Evolutionary conservation across 2,113 vertebrate genomes (phyloP).

Genomic region (Sinocyclocheilus anophthalmus): DNA sequence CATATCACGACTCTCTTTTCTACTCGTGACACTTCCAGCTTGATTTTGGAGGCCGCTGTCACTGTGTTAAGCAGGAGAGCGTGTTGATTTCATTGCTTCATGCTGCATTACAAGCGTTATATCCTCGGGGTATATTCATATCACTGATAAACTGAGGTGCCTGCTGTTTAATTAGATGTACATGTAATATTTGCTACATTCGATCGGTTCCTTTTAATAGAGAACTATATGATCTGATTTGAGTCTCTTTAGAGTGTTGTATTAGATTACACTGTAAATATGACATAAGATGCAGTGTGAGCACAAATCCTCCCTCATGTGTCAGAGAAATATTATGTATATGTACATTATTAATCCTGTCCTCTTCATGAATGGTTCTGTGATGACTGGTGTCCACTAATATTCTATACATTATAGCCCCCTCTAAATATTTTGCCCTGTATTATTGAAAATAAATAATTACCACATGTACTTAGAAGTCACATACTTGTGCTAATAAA

Average conservation of each 20-base stretch:
- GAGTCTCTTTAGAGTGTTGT: neutral
- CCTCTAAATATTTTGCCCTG: too few relatives aligned
- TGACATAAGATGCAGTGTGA: neutral
- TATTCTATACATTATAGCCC: too few relatives aligned
- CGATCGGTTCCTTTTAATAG: conserved; percentile 29
- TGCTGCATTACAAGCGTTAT: conserved; percentile 17
- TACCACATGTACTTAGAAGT: neutral
- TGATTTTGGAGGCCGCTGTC: too few relatives aligned
- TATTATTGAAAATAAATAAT: too few relatives aligned
- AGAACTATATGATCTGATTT: neutral
- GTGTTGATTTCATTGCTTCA: too few relatives aligned
- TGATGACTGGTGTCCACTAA: too few relatives aligned
- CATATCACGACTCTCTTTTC: conserved; percentile 24
- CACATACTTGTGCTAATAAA: neutral
- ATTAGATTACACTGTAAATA: neutral
- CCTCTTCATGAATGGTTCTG: too few relatives aligned
- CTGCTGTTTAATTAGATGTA: conserved; percentile 11
- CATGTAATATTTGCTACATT: neutral
- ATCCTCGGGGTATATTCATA: conserved; percentile 33
- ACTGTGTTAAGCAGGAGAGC: too few relatives aligned
- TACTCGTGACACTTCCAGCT: conserved; percentile 59
- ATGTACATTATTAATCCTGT: too few relatives aligned
- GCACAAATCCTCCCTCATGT: neutral
- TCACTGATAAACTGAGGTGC: conserved; percentile 18
- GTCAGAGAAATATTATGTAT: neutral